Evolutionary conservation across 2,888 invertebrate species (phyloP).

Genomic region (Candidula unifasciata): DNA sequence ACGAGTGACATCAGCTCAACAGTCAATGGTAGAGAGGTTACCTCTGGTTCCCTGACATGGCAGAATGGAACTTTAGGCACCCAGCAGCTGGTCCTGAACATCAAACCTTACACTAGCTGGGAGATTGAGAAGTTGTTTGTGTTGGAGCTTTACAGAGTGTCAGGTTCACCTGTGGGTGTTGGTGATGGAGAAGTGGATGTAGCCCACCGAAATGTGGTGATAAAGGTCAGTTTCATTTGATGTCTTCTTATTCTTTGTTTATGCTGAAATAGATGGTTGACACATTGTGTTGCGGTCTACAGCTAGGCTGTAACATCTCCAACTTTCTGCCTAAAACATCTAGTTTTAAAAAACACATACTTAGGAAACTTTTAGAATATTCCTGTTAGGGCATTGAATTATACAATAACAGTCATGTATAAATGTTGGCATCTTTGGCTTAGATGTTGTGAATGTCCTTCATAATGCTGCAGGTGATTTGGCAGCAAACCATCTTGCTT

Average conservation of each 20-base stretch:
- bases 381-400: too few relatives aligned
- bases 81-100: slow-evolving; percentile 66
- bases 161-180: slow-evolving; percentile 61
- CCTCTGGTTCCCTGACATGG: slow-evolving; percentile 70
- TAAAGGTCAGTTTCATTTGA: slow-evolving; percentile 63
- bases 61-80: slow-evolving; percentile 68
- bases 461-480: too few relatives aligned
- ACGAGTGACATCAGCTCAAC: slow-evolving; percentile 70
- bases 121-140: slow-evolving; percentile 74
- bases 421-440: too few relatives aligned
- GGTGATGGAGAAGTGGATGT: slow-evolving; percentile 73
- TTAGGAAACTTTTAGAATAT: too few relatives aligned
- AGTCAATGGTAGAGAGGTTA: slow-evolving; percentile 63
- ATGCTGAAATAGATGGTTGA: not conserved
- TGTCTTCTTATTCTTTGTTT: too few relatives aligned
- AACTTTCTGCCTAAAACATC: too few relatives aligned
- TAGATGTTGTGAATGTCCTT: too few relatives aligned
- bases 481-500: too few relatives aligned
- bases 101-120: slow-evolving; percentile 73
- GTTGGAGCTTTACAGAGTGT: slow-evolving; percentile 67
- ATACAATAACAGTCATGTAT: too few relatives aligned
- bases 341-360: too few relatives aligned
- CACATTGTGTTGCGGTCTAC: too few relatives aligned
- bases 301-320: too few relatives aligned
- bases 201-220: slow-evolving; percentile 61